Evolutionary conservation across 1,140 invertebrate species (phyloP), one percentile per base, ranked within the genome.

Genomic region (Ceratina calcarata): DNA sequence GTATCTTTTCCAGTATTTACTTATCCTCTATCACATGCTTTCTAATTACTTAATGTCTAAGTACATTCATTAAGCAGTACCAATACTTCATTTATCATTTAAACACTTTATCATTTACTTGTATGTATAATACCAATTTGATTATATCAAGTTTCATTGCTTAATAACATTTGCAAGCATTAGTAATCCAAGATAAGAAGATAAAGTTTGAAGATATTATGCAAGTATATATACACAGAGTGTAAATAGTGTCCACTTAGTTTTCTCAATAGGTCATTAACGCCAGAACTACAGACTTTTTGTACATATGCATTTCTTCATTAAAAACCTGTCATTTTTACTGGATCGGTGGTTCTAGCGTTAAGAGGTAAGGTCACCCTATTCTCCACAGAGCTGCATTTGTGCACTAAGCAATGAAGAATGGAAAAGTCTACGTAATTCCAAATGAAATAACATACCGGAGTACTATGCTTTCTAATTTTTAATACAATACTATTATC

Each of bases 21-120:
- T 79, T 86, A 85, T 58, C n/a, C 57, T 71, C 51, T 86, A 79
- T 66, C 55, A 69, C 62, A 85, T 82, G 69, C 55, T 85, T 69
- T 70, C 74, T 85, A 61, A 55, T 81, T 49, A 27, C 72, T 82
- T 86, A 85, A 79, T 62, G 72, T 37, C 51, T 86, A 85, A 67
- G 32, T 73, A 27, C 62, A 70, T 71, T 24, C 58, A 27, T 49
- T 85, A 80, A 85, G 51, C 65, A 81, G 73, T 76, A 73, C 74
- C 61, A 74, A 75, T 45, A 66, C 76, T 64, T 67, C 57, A 12
- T 82, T 67, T 77, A 83, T 68, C 61, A 0, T 83, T 64, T 64
- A 45, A 45, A 45, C 37, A 37, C 6, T 3, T 37, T 37, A 45
- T 45, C 37, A 6, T 45, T 45, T 45, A 45, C 37, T 45, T 10